Evolutionary conservation across 2,888 invertebrate genomes (phyloP).

Genomic region (Agrilus biguttatus): DNA sequence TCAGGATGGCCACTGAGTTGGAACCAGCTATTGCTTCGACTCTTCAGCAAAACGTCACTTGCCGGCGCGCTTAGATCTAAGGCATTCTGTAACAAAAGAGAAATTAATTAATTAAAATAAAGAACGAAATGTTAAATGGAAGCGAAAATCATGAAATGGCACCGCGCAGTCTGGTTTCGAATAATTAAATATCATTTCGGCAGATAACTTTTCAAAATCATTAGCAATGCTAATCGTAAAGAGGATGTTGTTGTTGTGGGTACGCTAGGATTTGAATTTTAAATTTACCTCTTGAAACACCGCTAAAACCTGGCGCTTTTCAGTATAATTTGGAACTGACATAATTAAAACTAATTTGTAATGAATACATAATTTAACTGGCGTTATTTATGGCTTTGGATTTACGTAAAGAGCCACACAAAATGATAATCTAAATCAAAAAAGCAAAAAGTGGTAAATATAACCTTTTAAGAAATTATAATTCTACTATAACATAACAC

Average conservation of each 20-base stretch:
- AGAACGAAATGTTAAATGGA: slow-evolving; percentile 7
- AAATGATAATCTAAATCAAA: too few relatives aligned
- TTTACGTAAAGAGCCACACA: too few relatives aligned
- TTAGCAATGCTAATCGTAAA: background rate
- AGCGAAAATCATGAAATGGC: slow-evolving; percentile 4
- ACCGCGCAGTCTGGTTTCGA: background rate
- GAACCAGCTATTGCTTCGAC: slow-evolving; percentile 62
- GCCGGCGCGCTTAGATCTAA: slow-evolving; percentile 83
- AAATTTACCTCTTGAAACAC: too few relatives aligned
- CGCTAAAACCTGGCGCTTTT: too few relatives aligned
- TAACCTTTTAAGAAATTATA: too few relatives aligned
- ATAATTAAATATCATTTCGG: background rate
- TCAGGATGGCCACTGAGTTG: slow-evolving; percentile 89
- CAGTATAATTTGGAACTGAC: too few relatives aligned
- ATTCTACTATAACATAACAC: too few relatives aligned
- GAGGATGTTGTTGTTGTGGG: background rate
- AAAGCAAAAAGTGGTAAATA: too few relatives aligned
- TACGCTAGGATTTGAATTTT: too few relatives aligned
- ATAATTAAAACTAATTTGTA: too few relatives aligned
- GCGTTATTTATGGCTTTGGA: too few relatives aligned
- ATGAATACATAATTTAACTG: too few relatives aligned
- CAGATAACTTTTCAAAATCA: background rate
- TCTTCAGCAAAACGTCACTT: slow-evolving; percentile 68
- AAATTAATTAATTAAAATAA: slow-evolving; percentile 3
- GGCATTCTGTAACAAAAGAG: slow-evolving; percentile 60